phyloP scores from a whole-genome alignment of 2,888 invertebrate genomes.

The Prenolepis imparis region DNA sequence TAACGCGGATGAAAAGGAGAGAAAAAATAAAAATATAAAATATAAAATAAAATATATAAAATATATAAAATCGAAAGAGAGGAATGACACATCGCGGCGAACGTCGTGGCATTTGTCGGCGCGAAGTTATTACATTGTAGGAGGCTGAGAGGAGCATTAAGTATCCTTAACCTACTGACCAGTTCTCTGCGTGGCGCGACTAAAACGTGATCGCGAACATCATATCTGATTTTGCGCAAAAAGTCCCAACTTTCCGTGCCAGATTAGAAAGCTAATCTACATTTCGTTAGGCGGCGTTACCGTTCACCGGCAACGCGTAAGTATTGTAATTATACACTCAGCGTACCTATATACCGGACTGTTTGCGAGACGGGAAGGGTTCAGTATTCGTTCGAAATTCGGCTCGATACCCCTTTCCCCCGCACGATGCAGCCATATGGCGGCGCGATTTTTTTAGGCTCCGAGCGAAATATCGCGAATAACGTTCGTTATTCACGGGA shows the following conservation, averaged over 20 bases:
- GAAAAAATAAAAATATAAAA: slow-evolving; percentile 1
- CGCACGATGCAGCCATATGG: not conserved
- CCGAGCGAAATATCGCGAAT: not conserved
- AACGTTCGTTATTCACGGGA: slow-evolving; percentile 3
- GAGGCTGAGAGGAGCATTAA: slow-evolving; percentile 66
- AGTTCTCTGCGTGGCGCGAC: slow-evolving; percentile 73
- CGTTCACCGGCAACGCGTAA: slow-evolving; percentile 58
- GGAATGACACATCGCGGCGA: slow-evolving; percentile 12
- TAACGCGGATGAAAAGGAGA: slow-evolving; percentile 7
- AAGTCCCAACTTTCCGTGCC: slow-evolving; percentile 73
- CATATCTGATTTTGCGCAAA: slow-evolving; percentile 72
- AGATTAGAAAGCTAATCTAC: slow-evolving; percentile 77
- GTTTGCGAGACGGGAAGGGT: slow-evolving; percentile 21
- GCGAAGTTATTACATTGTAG: slow-evolving; percentile 67
- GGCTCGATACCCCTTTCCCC: not conserved
- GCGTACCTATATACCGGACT: slow-evolving; percentile 42
- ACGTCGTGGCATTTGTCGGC: slow-evolving; percentile 61
- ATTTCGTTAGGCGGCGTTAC: slow-evolving; percentile 64
- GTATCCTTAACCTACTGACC: slow-evolving; percentile 85
- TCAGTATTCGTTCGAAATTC: slow-evolving; percentile 12
- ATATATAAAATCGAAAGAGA: slow-evolving; percentile 4
- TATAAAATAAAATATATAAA: no score
- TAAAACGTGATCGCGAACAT: slow-evolving; percentile 77
- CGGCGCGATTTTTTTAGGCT: slow-evolving; percentile 21
- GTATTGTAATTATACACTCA: slow-evolving; percentile 47